Base-by-base conservation (phyloP, 2,113 vertebrate species). In the Menura novaehollandiae region DNA sequence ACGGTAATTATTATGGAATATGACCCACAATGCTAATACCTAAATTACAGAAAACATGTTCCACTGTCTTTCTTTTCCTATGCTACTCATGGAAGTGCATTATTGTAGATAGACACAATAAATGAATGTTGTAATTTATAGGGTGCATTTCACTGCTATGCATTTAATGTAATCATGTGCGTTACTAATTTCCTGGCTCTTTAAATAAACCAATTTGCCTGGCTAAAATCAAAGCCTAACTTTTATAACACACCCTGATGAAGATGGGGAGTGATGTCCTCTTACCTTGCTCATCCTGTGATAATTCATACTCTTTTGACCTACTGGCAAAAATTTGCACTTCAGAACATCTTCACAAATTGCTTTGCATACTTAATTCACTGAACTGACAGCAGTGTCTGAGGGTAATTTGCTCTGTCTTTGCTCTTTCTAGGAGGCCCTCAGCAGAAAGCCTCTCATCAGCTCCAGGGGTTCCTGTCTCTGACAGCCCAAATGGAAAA, bases 331-430 rank as follows among this genome's bases (percentile, higher is more conserved):
- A 95, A 94, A 91, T 95, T 88, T 86, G 69, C 83, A 86, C 79
- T 93, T 92, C 80, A 92, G 84, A 93, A 89, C 87, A 76, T 87
- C 58, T 84, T 95, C 91, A 91, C 81, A 94, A 93, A 85, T 76
- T 96, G 74, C 49, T 94, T 91, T 96, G 85, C 89, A 94, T 94
- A 82, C 28, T 93, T 92, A 96, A 92, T 94, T 96, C 78, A 76
- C 46, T 76, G 73, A 94, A 87, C 66, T 91, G 94, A 89, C 89
- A 95, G 81, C 74, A 78, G 44, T 22, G 44, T 91, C 87, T 96
- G 91, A 69, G 41, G 26, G 49, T 68, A 95, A 94, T 97, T 95
- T 95, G 58, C 62, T 88, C 75, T 95, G 74, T 87, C 89, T 96
- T 92, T 87, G 56, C 80, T 93, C 85, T 82, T 95, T 27, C 76